Evolutionary conservation across 2,888 invertebrate genomes (phyloP), one percentile per base, ranked within the genome.

Genomic region (Ichneumon xanthorius): DNA sequence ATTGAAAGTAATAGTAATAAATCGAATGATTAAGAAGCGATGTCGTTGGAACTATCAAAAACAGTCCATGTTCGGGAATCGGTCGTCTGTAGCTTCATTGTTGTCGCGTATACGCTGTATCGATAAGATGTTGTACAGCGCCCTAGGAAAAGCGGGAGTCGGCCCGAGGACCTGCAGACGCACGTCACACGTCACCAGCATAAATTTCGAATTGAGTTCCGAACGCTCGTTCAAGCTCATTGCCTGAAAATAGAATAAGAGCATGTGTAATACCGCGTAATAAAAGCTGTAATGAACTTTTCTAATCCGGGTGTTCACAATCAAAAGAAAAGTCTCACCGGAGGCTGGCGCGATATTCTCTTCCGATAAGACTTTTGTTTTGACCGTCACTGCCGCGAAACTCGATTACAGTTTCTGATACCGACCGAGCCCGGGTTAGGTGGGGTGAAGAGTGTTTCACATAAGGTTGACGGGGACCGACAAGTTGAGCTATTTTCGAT

Each of bases 131-230:
- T 93, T 93, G 78, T 94, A 94, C 5, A 92, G 82, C 0, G 93
- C 86, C 3, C 89, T 91, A 0, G 90, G 89, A 33, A 89, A 92
- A 0, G 84, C 78, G 1, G 87, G 26, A 0, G 92, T 90, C n/a
- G 94, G 92, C 0, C 93, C 93, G 4, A 94, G 53, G 37, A 94
- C 88, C 80, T 93, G 93, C 65, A 94, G 86, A n/a, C 92, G 91
- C 4, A 93, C 86, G 26, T 91, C 90, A 68, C 90, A 93, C n/a
- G 87, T 89, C 37, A 89, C 88, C 40, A 91, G 77, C 26, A 88
- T 63, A 58, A 91, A 91, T 55, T 89, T 91, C 90, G 89, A 91
- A 65, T 93, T 93, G 19, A 93, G 80, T 50, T 90, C 88, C 0
- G 78, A 75, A 2, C 93, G 91, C 33, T 92, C 86, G 33, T 89